Evolutionary conservation across 2,888 invertebrate species (phyloP), one percentile per base, ranked within the genome.

Genomic region (Aethes cnicana): DNA sequence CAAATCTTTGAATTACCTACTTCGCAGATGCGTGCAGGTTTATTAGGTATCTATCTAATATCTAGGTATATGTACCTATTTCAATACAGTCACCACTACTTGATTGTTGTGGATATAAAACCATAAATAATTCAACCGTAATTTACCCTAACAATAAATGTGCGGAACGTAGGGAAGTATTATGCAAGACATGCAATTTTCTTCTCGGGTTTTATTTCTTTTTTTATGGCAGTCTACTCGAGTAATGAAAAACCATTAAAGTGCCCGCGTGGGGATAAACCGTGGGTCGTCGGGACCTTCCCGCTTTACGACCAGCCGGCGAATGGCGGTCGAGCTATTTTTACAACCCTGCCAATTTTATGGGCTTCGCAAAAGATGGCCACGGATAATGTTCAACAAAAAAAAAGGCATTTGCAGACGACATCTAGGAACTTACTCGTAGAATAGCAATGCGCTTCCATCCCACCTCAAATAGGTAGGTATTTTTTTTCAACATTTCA

Each of bases 231-330:
- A 37, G 53, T 55, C 58, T 58, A 48, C 56, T 56, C 55, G 56
- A 58, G 58, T 58, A 58, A 58, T 58, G 58, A 58, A 58, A 56
- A 56, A 55, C 58, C 53, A 58, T 58, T 56, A 58, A 57, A 58
- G 48, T 48, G 49, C 30, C 52, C 52, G 56, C 50, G 53, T 53
- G 53, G 58, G 54, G 56, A 48, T 56, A 47, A 37, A 52, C 30
- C 48, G 46, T 26, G 54, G 56, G 56, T 46, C 46, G 52, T 39
- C 12, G 44, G 49, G 46, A 52, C 52, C 46, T 54, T 58, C 37
- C 47, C 33, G 47, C n/a, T 50, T 58, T 55, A 58, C 47, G 48
- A 23, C 30, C 4, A 33, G 28, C 41, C 46, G 32, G 41, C 58
- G 54, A 58, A 58, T 58, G 47, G 56, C 14, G 30, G 4, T 9